Evolutionary conservation across 2,797 vertebrate genomes (phyloP).

Genomic region (Gymnothorax javanicus): DNA sequence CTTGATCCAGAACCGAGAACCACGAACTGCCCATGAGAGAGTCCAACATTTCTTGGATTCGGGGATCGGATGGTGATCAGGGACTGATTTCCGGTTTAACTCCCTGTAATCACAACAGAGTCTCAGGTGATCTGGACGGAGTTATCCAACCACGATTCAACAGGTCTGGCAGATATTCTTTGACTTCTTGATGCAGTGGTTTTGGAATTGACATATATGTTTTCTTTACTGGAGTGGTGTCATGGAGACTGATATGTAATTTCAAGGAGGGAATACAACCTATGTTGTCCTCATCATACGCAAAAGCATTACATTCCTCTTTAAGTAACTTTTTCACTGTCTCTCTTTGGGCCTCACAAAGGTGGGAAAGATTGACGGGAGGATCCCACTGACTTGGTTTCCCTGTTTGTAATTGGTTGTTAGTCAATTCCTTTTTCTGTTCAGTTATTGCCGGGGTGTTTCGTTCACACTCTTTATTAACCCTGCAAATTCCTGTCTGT

Average conservation of each 20-base stretch:
- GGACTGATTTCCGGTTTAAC: slow-evolving; percentile 52
- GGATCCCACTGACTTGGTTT: not conserved
- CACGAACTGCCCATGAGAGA: slow-evolving; percentile 44
- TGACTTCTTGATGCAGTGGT: not conserved
- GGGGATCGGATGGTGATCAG: slow-evolving; percentile 51
- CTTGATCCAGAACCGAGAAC: slow-evolving; percentile 19
- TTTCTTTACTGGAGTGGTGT: not conserved
- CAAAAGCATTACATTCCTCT: not conserved
- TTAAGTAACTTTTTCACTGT: not conserved
- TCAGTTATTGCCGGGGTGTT: too few relatives aligned
- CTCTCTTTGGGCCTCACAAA: not conserved
- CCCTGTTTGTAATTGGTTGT: too few relatives aligned
- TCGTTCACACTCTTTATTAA: too few relatives aligned
- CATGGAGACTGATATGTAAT: not conserved
- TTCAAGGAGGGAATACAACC: not conserved
- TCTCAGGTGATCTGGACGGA: slow-evolving; percentile 6
- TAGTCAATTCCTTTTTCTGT: too few relatives aligned
- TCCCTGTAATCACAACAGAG: slow-evolving; percentile 54
- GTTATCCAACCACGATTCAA: not conserved
- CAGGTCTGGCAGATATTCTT: not conserved
- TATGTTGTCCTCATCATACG: not conserved
- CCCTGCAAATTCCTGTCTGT: too few relatives aligned
- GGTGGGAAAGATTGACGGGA: not conserved
- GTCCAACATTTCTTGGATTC: slow-evolving; percentile 54
- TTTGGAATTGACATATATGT: not conserved